These are phyloP conservation scores for Taurulus bubalis DNA, from an alignment of 2,113 vertebrate genomes.

Conservation along the genomic window DNA sequence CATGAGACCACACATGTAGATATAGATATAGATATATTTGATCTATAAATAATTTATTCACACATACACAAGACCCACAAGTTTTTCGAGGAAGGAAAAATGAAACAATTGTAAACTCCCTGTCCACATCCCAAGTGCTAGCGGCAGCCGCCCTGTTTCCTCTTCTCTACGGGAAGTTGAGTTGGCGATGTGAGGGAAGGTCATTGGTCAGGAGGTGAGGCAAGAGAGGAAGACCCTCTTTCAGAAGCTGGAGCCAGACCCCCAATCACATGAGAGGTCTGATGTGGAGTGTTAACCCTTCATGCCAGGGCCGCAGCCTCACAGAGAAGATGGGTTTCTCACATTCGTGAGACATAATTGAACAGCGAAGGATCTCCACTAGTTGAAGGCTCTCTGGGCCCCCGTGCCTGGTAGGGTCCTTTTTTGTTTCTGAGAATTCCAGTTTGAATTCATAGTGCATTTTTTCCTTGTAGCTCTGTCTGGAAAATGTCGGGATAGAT, in stretches of 20 bases:
- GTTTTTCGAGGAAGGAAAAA: constrained; percentile 46
- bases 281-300: constrained; percentile 7
- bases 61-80: neutral
- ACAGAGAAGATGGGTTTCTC: constrained; percentile 12
- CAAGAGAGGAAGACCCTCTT: constrained; percentile 31
- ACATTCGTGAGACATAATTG: constrained; percentile 17
- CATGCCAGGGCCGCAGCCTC: neutral
- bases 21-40: neutral
- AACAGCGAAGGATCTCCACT: neutral
- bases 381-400: neutral
- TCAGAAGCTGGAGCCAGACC: constrained; percentile 29
- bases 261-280: constrained; percentile 30
- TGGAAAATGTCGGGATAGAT: constrained; percentile 68
- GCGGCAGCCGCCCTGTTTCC: constrained; percentile 45
- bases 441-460: constrained; percentile 14
- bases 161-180: constrained; percentile 54
- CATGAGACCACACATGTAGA: neutral
- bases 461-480: constrained; percentile 29
- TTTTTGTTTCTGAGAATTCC: constrained; percentile 52
- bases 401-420: neutral
- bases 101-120: constrained; percentile 24
- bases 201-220: constrained; percentile 46
- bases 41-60: neutral
- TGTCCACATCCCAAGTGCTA: constrained; percentile 31
- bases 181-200: constrained; percentile 39